Conservation (phyloP, 2,888 invertebrate species). For the Scaptodrosophila latifasciaeformis region DNA sequence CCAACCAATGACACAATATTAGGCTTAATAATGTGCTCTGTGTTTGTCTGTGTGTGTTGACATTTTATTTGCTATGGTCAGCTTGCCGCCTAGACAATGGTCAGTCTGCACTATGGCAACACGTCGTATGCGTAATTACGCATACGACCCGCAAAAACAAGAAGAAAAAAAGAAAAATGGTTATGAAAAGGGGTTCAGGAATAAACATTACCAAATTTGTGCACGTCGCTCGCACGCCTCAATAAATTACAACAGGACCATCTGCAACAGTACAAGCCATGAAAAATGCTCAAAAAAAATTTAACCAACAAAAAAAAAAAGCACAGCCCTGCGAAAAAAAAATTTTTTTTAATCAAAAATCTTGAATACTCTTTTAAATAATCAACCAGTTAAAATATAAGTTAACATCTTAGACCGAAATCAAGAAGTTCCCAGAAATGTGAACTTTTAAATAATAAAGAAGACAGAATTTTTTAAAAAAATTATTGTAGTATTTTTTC, state of each 20-base stretch:
- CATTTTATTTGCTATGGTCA: conserved; percentile 19
- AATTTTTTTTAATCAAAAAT: conserved; percentile 2
- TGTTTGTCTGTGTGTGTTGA: no score
- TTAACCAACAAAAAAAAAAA: not conserved
- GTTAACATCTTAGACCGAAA: no score
- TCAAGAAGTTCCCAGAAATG: no score
- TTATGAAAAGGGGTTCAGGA: conserved; percentile 30
- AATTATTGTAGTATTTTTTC: no score
- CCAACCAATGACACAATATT: conserved; percentile 24
- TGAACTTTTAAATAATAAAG: no score
- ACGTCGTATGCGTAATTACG: conserved; percentile 46
- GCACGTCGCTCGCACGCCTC: conserved; percentile 32
- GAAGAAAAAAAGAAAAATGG: not conserved
- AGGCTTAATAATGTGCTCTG: conserved; percentile 28
- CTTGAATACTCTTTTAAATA: no score
- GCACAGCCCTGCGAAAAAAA: not conserved
- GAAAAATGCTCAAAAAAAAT: conserved; percentile 15
- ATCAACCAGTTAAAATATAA: no score
- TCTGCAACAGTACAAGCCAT: conserved; percentile 39
- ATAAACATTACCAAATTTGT: conserved; percentile 28
- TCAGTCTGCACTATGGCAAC: conserved; percentile 27
- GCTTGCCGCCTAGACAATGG: conserved; percentile 22
- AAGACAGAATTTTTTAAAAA: no score
- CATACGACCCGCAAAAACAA: conserved; percentile 24
- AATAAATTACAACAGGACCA: conserved; percentile 45